A percentile compares a stretch with the other conserved stretches of the same genome.
Conservation (phyloP, 2,113 vertebrate genomes). For the Kryptolebias marmoratus region DNA sequence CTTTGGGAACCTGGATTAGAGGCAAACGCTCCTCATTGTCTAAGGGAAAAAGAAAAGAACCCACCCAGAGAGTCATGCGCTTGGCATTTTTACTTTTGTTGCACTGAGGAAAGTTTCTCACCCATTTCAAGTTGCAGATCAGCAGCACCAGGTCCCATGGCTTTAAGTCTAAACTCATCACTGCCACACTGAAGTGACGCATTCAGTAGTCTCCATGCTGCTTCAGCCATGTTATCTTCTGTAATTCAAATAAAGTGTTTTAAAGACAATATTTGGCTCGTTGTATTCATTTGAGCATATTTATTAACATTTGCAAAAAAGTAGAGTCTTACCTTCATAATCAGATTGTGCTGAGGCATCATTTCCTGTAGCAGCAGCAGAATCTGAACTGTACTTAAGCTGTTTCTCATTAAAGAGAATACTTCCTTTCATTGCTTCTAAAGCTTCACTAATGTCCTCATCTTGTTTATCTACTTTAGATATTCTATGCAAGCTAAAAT, state of each 20-base stretch:
- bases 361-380: constrained; percentile 2
- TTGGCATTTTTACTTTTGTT: too few species aligned
- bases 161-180: constrained; percentile 47
- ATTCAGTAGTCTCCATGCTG: constrained; percentile 40
- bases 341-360: not conserved
- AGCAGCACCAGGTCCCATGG: constrained; percentile 31
- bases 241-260: not conserved
- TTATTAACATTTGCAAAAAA: too few species aligned
- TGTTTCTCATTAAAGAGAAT: constrained; percentile 32
- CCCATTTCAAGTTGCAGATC: constrained; percentile 47
- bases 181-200: constrained; percentile 44
- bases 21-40: constrained; percentile 11
- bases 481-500: constrained; percentile 10
- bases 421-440: not conserved
- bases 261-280: too few species aligned
- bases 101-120: not conserved
- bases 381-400: not conserved
- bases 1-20: constrained; percentile 39
- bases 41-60: not conserved
- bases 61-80: not conserved
- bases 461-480: not conserved
- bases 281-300: too few species aligned
- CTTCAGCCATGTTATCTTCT: not conserved
- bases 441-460: constrained; percentile 1
- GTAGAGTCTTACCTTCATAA: constrained; percentile 2